Evolutionary conservation across 2,113 vertebrate genomes (phyloP).

Genomic region (Periophthalmodon schlosseri): DNA sequence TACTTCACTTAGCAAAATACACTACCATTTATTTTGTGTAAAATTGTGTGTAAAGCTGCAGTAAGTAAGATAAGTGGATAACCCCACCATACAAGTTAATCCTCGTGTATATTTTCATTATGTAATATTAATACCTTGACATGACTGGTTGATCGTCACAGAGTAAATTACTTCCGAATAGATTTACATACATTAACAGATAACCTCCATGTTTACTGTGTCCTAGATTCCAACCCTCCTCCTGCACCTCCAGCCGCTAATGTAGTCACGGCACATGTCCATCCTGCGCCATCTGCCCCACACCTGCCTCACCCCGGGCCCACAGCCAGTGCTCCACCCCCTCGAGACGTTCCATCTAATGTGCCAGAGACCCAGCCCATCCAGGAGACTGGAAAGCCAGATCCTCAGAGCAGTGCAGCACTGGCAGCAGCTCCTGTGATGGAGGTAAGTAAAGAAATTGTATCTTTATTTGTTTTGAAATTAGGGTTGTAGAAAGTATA

Average conservation of each 20-base stretch:
- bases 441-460: not conserved
- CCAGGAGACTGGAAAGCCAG: not conserved
- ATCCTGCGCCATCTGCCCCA: conserved; percentile 46
- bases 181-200: conserved; percentile 11
- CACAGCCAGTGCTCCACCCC: conserved; percentile 8
- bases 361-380: conserved; percentile 10
- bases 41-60: not conserved
- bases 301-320: conserved; percentile 30
- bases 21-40: not conserved
- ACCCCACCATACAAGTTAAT: not conserved
- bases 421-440: not conserved
- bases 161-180: conserved; percentile 2
- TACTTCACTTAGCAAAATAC: not conserved
- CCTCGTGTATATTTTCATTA: not conserved
- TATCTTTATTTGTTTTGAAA: not conserved
- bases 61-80: not conserved
- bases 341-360: conserved; percentile 12
- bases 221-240: conserved; percentile 44
- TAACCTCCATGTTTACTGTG: conserved; percentile 26
- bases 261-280: conserved; percentile 54
- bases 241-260: conserved; percentile 22
- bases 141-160: not conserved
- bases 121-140: not conserved
- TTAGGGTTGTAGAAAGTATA: no score
- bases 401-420: conserved; percentile 4